Base-by-base conservation (phyloP, 1,140 invertebrate species). In the Zaprionus lachaisei region DNA sequence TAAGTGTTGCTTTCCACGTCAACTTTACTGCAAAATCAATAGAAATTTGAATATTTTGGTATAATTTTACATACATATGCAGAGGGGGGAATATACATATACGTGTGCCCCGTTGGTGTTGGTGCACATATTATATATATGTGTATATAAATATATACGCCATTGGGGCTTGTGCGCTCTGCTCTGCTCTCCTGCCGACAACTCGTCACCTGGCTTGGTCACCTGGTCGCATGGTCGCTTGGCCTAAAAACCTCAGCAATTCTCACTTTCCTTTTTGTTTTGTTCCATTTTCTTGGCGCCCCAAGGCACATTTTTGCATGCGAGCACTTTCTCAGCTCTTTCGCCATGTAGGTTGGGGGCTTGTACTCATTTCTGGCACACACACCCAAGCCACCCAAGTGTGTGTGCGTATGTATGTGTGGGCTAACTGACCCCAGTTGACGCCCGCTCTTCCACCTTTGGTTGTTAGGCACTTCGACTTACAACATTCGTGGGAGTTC, bases 11-110 rank as follows among this genome's bases (percentile, higher is more conserved):
- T 85, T 81, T 85, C 26, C 79, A 90, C 79, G 81, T 68, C 68
- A 85, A 73, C 61, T 68, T 77, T 55, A 69, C 49, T 62, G 68
- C 72, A 82, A 91, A 90, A 90, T 90, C 85, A 84, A 90, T 90
- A 90, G 72, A 90, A 90, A 90, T 90, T 90, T 90, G 85, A 90
- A 90, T 90, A 90, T 90, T 90, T 90, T 90, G 72, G 81, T 90
- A 90, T 90, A 86, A 86, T 86, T 80, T 78, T 65, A 62, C 70
- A 79, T 66, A 66, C 69, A 72, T 56, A 67, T 70, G 44, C 58
- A 64, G 9, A 44, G 62, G 41, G 41, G 24, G 4, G 38, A 37
- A 72, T 51, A 31, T 49, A 49, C 26, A 54, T 22, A 72, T 28
- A 62, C 11, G 20, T 14, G 20, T 24, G 5, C 47, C 47, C 14